Conservation (phyloP, 2,113 vertebrate genomes). For the Scartelaos histophorus region DNA sequence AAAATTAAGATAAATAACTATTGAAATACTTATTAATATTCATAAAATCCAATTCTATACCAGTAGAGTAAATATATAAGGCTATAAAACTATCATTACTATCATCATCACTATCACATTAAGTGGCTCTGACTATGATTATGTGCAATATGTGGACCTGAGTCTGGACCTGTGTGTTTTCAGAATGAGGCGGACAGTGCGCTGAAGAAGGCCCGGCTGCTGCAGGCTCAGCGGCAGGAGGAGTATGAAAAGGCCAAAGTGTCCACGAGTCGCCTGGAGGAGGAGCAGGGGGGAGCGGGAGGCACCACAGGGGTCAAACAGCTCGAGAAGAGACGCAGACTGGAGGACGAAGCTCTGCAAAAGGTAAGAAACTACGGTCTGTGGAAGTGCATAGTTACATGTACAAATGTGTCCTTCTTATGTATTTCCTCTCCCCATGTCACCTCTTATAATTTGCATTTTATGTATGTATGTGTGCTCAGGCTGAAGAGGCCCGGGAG, state of each 20-base stretch:
- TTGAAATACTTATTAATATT: no score
- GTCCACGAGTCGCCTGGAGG: conserved; percentile 87
- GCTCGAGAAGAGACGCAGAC: conserved; percentile 87
- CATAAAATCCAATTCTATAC: no score
- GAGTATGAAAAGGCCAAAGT: conserved; percentile 94
- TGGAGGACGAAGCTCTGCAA: conserved; percentile 93
- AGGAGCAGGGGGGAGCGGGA: conserved; percentile 81
- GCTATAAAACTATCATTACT: no score
- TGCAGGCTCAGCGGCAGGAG: conserved; percentile 89
- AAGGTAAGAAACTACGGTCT: conserved; percentile 77
- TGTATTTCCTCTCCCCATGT: not conserved
- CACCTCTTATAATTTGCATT: no score
- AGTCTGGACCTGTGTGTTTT: not conserved
- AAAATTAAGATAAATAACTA: no score
- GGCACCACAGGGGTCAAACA: conserved; percentile 80
- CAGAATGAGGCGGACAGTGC: conserved; percentile 92
- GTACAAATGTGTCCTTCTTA: no score
- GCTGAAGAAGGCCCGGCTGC: conserved; percentile 86
- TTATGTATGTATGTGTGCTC: not conserved
- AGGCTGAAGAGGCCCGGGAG: conserved; percentile 93
- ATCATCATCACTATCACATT: no score
- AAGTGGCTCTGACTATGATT: no score
- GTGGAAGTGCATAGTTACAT: not conserved
- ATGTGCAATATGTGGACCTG: no score
- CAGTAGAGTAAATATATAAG: no score